Conservation (phyloP, 2,888 invertebrate species). For the Acleris cristana region DNA sequence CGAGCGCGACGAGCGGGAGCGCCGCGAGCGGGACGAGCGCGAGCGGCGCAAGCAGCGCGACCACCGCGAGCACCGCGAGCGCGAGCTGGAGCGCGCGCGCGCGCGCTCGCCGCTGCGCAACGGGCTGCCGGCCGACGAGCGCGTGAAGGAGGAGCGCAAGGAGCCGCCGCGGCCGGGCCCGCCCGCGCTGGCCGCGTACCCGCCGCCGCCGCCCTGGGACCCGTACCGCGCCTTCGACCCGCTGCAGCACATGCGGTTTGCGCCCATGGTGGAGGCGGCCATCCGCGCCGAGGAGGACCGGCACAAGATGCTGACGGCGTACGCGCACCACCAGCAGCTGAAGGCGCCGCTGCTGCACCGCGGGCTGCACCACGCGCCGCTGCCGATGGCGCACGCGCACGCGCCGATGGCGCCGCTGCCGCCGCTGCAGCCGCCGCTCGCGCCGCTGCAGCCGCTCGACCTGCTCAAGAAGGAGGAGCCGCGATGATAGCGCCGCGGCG, state of each 20-base stretch:
- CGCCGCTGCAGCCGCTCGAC: slow-evolving; percentile 83
- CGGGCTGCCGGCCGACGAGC: slow-evolving; percentile 80
- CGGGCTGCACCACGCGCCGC: slow-evolving; percentile 72
- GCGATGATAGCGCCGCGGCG: slow-evolving; percentile 76
- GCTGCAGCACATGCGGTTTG: slow-evolving; percentile 87
- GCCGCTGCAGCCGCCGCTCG: slow-evolving; percentile 66
- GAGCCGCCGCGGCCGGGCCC: slow-evolving; percentile 71
- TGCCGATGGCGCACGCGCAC: slow-evolving; percentile 65
- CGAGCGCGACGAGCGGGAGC: slow-evolving; percentile 84
- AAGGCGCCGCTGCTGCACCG: slow-evolving; percentile 77
- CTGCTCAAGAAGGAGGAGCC: slow-evolving; percentile 85
- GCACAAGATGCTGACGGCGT: slow-evolving; percentile 89
- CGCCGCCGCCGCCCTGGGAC: slow-evolving; percentile 85
- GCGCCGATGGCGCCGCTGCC: slow-evolving; percentile 64
- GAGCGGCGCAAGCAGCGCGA: slow-evolving; percentile 81
- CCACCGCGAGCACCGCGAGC: slow-evolving; percentile 83
- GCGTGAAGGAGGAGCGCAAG: slow-evolving; percentile 75
- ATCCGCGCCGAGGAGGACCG: slow-evolving; percentile 91
- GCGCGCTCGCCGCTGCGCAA: slow-evolving; percentile 91
- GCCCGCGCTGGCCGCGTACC: slow-evolving; percentile 81
- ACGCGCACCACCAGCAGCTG: slow-evolving; percentile 85
- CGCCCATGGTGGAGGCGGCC: slow-evolving; percentile 91
- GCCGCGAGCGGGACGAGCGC: slow-evolving; percentile 82
- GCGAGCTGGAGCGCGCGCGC: slow-evolving; percentile 85
- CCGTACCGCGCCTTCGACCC: slow-evolving; percentile 89